phyloP scores from a whole-genome alignment of 2,888 invertebrate genomes.

The Ectobius pallidus region DNA sequence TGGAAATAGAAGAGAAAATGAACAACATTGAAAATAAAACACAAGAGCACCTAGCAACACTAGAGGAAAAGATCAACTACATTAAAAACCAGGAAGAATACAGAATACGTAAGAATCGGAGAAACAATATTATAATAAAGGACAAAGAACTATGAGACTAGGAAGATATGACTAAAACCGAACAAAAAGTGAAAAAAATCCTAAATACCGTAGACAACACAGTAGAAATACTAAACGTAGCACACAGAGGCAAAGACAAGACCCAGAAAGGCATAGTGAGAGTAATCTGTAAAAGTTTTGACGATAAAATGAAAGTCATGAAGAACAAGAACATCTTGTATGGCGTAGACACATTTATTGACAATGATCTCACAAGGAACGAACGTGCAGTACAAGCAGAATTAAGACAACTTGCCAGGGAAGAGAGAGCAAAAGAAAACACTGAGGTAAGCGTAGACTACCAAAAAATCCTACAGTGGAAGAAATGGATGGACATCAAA shows the following conservation, averaged over 20 bases:
- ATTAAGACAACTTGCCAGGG: not conserved
- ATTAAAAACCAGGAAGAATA: no score
- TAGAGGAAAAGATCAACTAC: no score
- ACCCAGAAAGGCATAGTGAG: not conserved
- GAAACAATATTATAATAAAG: not conserved
- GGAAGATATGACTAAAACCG: not conserved
- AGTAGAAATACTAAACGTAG: not conserved
- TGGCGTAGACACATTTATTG: not conserved
- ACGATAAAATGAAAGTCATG: not conserved
- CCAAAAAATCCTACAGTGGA: not conserved
- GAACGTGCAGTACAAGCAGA: not conserved
- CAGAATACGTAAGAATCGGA: not conserved
- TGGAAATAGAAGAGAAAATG: no score
- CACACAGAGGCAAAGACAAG: not conserved
- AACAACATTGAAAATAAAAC: no score
- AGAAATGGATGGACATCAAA: not conserved
- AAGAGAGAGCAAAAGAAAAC: not conserved
- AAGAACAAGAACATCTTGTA: not conserved
- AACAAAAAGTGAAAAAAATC: not conserved
- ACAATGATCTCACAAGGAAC: not conserved
- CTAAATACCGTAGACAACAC: not conserved
- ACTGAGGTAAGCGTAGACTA: not conserved
- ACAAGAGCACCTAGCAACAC: no score
- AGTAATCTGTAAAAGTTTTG: no score
- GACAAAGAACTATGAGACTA: not conserved